Evolutionary conservation across 2,888 invertebrate genomes (phyloP), one percentile per base, ranked within the genome.

Genomic region (Yponomeuta sedellus): DNA sequence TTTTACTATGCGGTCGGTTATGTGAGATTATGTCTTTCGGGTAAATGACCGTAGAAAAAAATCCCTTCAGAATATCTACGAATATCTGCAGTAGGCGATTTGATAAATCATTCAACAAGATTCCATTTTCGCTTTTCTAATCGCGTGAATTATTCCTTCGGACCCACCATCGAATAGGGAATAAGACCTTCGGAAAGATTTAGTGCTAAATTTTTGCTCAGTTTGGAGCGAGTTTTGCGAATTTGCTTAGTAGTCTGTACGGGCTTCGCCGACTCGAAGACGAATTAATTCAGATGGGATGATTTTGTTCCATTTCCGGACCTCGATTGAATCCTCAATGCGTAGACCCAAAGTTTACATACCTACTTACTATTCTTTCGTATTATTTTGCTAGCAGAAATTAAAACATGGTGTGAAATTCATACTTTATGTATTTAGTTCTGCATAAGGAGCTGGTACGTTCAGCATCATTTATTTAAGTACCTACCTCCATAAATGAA

Each of bases 61-160:
- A 25, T 22, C 59, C 11, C 25, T 59, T 20, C 25, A 6, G 34
- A 8, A 34, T 8, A 34, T 25, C 25, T 25, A 20, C 19, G 59
- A 25, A 22, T 59, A 44, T 63, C 44, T 63, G 22, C 20, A 40
- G 63, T 34, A 25, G 61, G 28, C 61, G 16, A n/a, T 40, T 63
- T 44, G 44, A 63, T 63, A 63, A 63, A 63, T 63, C 40, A 63
- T 63, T 63, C 63, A 63, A 44, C 19, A 44, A 63, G 19, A 63
- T 22, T 44, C 63, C 44, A 20, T 63, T 61, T 61, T 63, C 63
- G 44, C 20, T 63, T 63, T 63, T 63, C 63, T 63, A 63, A 63
- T 63, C 63, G 63, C 63, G 63, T 63, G 44, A 63, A 63, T 63
- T 63, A 63, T 63, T 63, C 44, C 63, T 22, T 63, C 63, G 44